Base-by-base conservation (phyloP, 2,888 invertebrate species). In the Heliconius ismenius region DNA sequence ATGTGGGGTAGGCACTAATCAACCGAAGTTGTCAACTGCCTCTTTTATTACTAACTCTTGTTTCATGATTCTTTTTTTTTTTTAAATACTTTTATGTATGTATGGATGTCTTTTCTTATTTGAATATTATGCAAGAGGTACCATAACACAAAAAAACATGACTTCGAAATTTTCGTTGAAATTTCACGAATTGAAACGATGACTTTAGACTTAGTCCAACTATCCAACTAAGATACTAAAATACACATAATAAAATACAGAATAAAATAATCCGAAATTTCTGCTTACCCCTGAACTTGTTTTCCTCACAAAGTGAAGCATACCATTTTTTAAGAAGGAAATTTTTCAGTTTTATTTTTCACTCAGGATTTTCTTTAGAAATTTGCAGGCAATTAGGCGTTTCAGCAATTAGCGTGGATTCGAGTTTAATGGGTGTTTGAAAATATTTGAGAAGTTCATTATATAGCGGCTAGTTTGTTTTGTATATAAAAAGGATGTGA, bases 301-400 rank as follows among this genome's bases (percentile, higher is more conserved):
- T 70, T 70, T 70, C 32, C n/a, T 36, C 58, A 58, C 6, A 24
- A 9, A 58, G 54, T 58, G 58, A 70, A 36, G 58, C n/a, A 32
- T 36, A 32, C 32, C 32, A 18, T n/a, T 63, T 62, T 63, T 73
- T 39, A 39, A 63, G 28, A 18, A 3, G 26, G 39, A 43, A 63
- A 39, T 73, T 73, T 60, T 60, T 62, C 67, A 67, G 39, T 67
- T 67, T 67, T 67, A 67, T 67, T 67, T 67, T 67, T 67, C 67
- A 67, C 67, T 67, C 67, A 67, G 13, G 62, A 39, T 60, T 73
- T 73, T 63, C 73, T 63, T 63, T 63, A 63, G 73, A 62, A 62
- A 73, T 73, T 73, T 73, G 62, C 62, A 43, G 60, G 63, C 60
- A 73, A 73, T 73, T 73, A 73, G 73, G 73, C 63, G 28, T 73